Conservation (phyloP, 2,888 invertebrate genomes). For the Lasioglossum villosulum region DNA sequence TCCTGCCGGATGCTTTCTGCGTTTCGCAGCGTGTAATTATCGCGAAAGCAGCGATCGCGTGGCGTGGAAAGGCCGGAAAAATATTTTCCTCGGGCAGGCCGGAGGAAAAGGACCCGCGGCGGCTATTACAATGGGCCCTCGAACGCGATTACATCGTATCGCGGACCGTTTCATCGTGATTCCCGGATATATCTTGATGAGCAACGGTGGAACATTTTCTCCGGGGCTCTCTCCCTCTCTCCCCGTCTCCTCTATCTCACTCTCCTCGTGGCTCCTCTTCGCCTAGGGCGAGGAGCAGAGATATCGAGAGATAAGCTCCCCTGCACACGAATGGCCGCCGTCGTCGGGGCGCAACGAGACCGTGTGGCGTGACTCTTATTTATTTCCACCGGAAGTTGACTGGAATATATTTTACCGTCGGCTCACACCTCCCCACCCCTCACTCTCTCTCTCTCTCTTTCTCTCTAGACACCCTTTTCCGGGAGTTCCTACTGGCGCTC, state of each 20-base stretch:
- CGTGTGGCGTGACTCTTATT: slow-evolving; percentile 84
- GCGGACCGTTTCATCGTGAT: slow-evolving; percentile 59
- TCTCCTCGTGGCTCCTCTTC: slow-evolving; percentile 53
- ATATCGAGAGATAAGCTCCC: slow-evolving; percentile 82
- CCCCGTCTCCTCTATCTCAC: slow-evolving; percentile 38
- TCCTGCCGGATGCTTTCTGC: slow-evolving; percentile 1
- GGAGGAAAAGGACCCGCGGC: slow-evolving; percentile 43
- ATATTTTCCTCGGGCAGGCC: slow-evolving; percentile 28
- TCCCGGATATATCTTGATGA: slow-evolving; percentile 67
- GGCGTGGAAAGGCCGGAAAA: slow-evolving; percentile 30
- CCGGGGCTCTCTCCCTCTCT: slow-evolving; percentile 25
- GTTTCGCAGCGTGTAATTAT: slow-evolving; percentile 21
- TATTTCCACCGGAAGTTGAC: slow-evolving; percentile 84
- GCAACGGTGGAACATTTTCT: slow-evolving; percentile 59
- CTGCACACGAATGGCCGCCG: slow-evolving; percentile 78
- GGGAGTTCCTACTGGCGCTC: slow-evolving; percentile 76
- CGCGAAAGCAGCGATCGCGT: neutral
- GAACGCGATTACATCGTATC: slow-evolving; percentile 60
- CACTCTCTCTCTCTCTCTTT: slow-evolving; percentile 29
- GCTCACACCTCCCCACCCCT: slow-evolving; percentile 61
- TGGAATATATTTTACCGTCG: slow-evolving; percentile 83
- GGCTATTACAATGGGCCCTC: slow-evolving; percentile 40
- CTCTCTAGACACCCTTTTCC: slow-evolving; percentile 60
- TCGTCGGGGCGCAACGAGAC: slow-evolving; percentile 75
- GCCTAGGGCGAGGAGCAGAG: slow-evolving; percentile 61